phyloP scores from a whole-genome alignment of 1,140 invertebrate genomes.

The Chrysopa pallens region DNA sequence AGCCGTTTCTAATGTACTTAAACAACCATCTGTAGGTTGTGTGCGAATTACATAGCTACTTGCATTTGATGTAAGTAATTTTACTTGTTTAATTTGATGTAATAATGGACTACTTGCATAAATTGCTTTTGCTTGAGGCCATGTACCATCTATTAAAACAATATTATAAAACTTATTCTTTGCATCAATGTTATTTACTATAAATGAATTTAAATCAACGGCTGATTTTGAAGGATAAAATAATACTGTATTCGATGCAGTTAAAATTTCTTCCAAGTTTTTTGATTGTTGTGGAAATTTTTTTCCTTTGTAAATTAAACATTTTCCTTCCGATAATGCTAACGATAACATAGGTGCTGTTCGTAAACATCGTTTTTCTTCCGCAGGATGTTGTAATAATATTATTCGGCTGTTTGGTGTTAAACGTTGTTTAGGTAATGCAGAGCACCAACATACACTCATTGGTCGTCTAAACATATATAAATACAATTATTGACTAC shows the following conservation, averaged over 20 bases:
- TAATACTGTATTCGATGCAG: constrained; percentile 50
- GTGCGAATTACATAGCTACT: constrained; percentile 87
- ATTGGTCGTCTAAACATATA: constrained; percentile 50
- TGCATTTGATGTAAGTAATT: constrained; percentile 44
- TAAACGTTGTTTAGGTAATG: constrained; percentile 49
- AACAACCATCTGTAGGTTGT: constrained; percentile 76
- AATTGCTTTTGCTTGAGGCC: constrained; percentile 82
- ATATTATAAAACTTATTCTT: constrained; percentile 44
- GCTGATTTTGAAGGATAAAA: constrained; percentile 67
- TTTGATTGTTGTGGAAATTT: constrained; percentile 54
- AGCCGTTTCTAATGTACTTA: constrained; percentile 82
- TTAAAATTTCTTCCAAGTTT: constrained; percentile 45
- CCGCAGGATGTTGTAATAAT: constrained; percentile 81
- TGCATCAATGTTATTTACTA: constrained; percentile 11
- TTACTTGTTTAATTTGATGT: constrained; percentile 49
- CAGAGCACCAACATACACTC: constrained; percentile 79
- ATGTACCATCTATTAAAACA: constrained; percentile 81
- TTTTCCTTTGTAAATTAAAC: constrained; percentile 65
- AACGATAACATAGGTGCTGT: constrained; percentile 77
- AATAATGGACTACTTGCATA: constrained; percentile 53
- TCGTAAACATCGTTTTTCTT: constrained; percentile 72
- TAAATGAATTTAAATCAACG: constrained; percentile 31
- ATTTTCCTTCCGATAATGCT: constrained; percentile 51
- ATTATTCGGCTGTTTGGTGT: constrained; percentile 49
- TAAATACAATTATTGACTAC: constrained; percentile 1